These are phyloP conservation scores for Sparidentex hasta DNA, from an alignment of 2,797 vertebrate species.

Conservation along the genomic window DNA sequence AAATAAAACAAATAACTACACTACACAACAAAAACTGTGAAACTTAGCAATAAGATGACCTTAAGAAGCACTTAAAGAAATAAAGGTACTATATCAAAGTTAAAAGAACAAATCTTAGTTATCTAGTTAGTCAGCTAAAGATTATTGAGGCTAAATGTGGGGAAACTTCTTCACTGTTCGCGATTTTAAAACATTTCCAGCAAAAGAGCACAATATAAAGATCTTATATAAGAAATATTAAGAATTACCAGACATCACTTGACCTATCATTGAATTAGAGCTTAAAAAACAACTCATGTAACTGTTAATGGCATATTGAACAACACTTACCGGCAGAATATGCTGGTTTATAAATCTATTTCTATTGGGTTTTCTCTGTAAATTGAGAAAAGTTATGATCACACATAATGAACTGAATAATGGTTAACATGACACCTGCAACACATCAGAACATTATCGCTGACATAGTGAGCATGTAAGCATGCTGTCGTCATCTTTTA, in stretches of 20 bases:
- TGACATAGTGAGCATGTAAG: no score
- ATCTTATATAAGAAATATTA: background rate
- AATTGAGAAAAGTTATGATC: background rate
- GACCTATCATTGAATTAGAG: background rate
- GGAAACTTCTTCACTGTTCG: no score
- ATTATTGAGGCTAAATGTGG: background rate
- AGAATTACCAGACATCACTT: background rate
- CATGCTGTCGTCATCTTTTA: no score
- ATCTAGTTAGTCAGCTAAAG: background rate
- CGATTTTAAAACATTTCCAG: background rate
- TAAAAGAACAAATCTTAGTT: background rate
- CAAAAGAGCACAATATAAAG: background rate
- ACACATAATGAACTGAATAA: no score
- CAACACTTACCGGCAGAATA: background rate
- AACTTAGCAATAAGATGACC: background rate
- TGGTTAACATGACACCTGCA: no score
- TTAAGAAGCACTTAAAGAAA: background rate
- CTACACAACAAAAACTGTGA: background rate
- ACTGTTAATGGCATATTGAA: background rate
- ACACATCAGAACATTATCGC: no score
- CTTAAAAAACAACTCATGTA: background rate
- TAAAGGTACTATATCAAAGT: background rate
- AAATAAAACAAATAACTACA: background rate
- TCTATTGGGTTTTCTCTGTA: background rate
- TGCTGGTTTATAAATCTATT: background rate